phyloP scores from a whole-genome alignment of 1,140 invertebrate species.

The Ceratina japonica region DNA sequence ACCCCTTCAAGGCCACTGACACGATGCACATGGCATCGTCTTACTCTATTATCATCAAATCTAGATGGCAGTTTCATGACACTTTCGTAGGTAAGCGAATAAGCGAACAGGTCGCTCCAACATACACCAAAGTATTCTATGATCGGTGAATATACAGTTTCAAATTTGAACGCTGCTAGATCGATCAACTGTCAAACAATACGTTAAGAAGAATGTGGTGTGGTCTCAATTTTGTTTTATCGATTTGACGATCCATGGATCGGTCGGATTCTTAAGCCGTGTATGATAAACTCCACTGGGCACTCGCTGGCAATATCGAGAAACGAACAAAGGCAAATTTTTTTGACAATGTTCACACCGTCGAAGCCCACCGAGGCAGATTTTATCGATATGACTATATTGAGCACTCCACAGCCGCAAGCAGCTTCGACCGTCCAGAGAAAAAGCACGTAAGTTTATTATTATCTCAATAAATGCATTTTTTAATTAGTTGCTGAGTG shows the following conservation, averaged over 20 bases:
- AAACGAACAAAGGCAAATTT: slow-evolving; percentile 4
- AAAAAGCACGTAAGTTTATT: slow-evolving; percentile 58
- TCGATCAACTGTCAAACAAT: slow-evolving; percentile 53
- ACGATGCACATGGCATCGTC: neutral
- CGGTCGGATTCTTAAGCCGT: neutral
- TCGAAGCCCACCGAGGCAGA: slow-evolving; percentile 20
- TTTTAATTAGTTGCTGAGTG: no score
- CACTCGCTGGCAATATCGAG: neutral
- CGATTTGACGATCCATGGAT: neutral
- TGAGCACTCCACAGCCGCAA: slow-evolving; percentile 69
- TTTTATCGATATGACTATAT: slow-evolving; percentile 63
- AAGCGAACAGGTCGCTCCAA: neutral
- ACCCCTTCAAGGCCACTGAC: no score
- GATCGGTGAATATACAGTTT: slow-evolving; percentile 44
- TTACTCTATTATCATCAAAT: neutral
- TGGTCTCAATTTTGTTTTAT: neutral
- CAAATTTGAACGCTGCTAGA: slow-evolving; percentile 60
- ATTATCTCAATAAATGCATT: neutral
- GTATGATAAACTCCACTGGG: neutral
- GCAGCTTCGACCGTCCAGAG: slow-evolving; percentile 72
- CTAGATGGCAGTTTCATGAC: slow-evolving; percentile 25
- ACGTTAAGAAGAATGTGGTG: slow-evolving; percentile 35
- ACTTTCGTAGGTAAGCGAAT: neutral
- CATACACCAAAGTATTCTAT: slow-evolving; percentile 26
- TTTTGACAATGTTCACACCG: slow-evolving; percentile 52